A percentile compares a stretch with the other conserved stretches of the same genome.
Evolutionary conservation across 2,113 vertebrate species (phyloP).

Genomic region (Heptranchias perlo): DNA sequence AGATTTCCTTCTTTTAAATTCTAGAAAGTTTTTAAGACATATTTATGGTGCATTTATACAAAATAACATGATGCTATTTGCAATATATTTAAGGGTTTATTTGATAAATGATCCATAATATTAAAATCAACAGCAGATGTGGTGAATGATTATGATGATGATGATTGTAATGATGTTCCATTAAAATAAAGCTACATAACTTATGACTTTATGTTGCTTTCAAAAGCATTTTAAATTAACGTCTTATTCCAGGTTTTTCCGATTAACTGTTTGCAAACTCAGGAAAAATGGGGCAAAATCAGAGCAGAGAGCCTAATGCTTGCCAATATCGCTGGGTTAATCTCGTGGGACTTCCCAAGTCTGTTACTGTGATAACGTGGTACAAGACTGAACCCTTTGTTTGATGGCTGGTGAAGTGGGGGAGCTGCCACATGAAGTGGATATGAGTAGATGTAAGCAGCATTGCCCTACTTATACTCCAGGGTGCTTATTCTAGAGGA

Average conservation of each 20-base stretch:
- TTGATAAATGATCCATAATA: conserved; percentile 35
- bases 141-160: not conserved
- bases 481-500: not conserved
- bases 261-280: not conserved
- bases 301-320: not conserved
- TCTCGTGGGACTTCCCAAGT: not conserved
- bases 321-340: not conserved
- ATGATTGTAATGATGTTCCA: conserved; percentile 26
- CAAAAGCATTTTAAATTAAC: conserved; percentile 27
- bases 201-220: conserved; percentile 5
- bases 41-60: conserved; percentile 4
- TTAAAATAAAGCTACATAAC: not conserved
- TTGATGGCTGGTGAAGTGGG: not conserved
- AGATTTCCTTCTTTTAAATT: not conserved
- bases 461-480: no score
- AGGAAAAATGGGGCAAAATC: not conserved
- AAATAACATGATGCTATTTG: conserved; percentile 9
- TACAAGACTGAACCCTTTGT: not conserved
- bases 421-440: not conserved
- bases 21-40: not conserved
- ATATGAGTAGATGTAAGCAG: not conserved
- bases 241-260: not conserved
- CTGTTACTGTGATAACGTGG: not conserved
- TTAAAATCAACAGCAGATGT: conserved; percentile 17
- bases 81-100: conserved; percentile 30